phyloP scores from a whole-genome alignment of 1,140 invertebrate genomes.

The Oryctes rhinoceros region DNA sequence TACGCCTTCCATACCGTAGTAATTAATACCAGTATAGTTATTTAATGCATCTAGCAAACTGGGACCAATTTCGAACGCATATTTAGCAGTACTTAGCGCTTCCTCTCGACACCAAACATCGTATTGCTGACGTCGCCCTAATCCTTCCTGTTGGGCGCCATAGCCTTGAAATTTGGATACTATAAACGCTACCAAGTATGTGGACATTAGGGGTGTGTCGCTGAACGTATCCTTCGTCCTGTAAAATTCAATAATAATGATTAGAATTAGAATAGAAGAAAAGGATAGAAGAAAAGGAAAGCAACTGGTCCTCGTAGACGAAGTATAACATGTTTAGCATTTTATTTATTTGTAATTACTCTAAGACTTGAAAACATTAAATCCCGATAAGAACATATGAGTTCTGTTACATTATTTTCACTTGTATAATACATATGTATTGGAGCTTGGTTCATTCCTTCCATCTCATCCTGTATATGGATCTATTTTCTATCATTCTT shows the following conservation, averaged over 20 bases:
- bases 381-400: no score
- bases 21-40: constrained; percentile 61
- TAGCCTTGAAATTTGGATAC: constrained; percentile 81
- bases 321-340: no score
- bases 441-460: no score
- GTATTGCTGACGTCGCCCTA: constrained; percentile 71
- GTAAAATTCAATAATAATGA: background rate
- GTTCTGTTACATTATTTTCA: no score
- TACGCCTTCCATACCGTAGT: constrained; percentile 57
- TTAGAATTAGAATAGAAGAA: no score
- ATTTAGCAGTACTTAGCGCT: constrained; percentile 70
- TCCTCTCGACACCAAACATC: constrained; percentile 81
- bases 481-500: no score
- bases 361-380: no score
- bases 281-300: no score
- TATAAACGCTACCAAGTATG: constrained; percentile 89
- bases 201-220: constrained; percentile 74
- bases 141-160: constrained; percentile 61
- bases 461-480: no score
- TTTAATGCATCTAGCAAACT: constrained; percentile 61
- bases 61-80: constrained; percentile 65
- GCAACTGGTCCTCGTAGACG: no score
- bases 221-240: background rate
- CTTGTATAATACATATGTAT: no score
- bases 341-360: no score